phyloP scores from a whole-genome alignment of 2,888 invertebrate genomes.

The Noctua janthe region DNA sequence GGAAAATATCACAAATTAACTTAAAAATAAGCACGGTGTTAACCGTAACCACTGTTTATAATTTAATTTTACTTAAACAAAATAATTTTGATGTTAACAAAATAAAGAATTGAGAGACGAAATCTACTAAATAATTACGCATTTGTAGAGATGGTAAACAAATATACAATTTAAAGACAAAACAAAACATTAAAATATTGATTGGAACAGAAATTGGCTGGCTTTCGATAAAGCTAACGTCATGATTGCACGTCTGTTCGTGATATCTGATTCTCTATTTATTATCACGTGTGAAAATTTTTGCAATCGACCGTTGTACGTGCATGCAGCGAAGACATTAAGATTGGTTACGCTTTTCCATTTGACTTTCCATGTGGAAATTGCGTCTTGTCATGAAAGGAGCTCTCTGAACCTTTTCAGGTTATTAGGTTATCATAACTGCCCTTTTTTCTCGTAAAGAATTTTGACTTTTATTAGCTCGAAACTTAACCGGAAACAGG shows the following conservation, averaged over 20 bases:
- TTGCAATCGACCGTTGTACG: slow-evolving; percentile 78
- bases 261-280: slow-evolving; percentile 68
- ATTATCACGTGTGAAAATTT: slow-evolving; percentile 80
- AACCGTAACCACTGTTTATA: slow-evolving; percentile 1
- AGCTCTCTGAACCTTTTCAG: slow-evolving; percentile 81
- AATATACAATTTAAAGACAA: slow-evolving; percentile 1
- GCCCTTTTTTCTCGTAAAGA: slow-evolving; percentile 73
- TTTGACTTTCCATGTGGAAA: slow-evolving; percentile 87
- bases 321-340: slow-evolving; percentile 87
- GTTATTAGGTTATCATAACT: slow-evolving; percentile 86
- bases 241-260: slow-evolving; percentile 53
- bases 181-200: slow-evolving; percentile 20
- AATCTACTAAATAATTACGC: slow-evolving; percentile 1
- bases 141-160: slow-evolving; percentile 12
- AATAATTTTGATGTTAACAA: background rate
- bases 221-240: slow-evolving; percentile 38
- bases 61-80: background rate
- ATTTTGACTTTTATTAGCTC: slow-evolving; percentile 74
- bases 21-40: background rate
- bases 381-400: slow-evolving; percentile 89
- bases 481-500: slow-evolving; percentile 62
- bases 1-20: slow-evolving; percentile 23
- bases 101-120: background rate
- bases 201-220: slow-evolving; percentile 23
- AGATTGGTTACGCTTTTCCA: slow-evolving; percentile 87